phyloP scores from a whole-genome alignment of 2,113 vertebrate genomes.

The Plotosus lineatus region DNA sequence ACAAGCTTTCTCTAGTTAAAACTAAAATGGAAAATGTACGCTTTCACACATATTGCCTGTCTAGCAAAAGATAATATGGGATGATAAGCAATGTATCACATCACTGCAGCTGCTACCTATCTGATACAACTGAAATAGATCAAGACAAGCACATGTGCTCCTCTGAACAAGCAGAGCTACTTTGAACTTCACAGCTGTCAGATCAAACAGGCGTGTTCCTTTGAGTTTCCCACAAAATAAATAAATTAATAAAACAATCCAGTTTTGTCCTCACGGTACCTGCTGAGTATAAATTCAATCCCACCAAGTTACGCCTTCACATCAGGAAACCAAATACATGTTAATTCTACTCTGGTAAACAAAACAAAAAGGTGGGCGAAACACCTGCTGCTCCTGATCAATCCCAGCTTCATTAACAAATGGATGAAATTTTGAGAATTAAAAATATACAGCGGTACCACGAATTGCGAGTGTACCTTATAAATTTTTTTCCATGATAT shows the following conservation, averaged over 20 bases:
- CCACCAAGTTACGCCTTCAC: conserved; percentile 29
- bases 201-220: conserved; percentile 55
- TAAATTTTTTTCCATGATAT: no score
- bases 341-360: conserved; percentile 44
- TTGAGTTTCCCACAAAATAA: conserved; percentile 38
- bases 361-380: conserved; percentile 28
- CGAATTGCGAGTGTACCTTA: no score
- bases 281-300: conserved; percentile 42
- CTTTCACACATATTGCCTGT: conserved; percentile 7
- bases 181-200: conserved; percentile 62
- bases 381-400: conserved; percentile 41
- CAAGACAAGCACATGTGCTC: conserved; percentile 37
- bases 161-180: conserved; percentile 41
- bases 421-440: no score
- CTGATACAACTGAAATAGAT: conserved; percentile 31
- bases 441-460: no score
- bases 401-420: conserved; percentile 19
- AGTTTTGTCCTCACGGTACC: conserved; percentile 36
- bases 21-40: neutral
- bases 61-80: neutral
- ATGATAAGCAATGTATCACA: conserved; percentile 25
- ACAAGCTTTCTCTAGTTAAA: neutral
- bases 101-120: conserved; percentile 40
- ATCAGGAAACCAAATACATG: conserved; percentile 40
- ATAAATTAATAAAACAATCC: conserved; percentile 42